Evolutionary conservation across 2,797 vertebrate genomes (phyloP), one percentile per base, ranked within the genome.

Genomic region (Chelmon rostratus): DNA sequence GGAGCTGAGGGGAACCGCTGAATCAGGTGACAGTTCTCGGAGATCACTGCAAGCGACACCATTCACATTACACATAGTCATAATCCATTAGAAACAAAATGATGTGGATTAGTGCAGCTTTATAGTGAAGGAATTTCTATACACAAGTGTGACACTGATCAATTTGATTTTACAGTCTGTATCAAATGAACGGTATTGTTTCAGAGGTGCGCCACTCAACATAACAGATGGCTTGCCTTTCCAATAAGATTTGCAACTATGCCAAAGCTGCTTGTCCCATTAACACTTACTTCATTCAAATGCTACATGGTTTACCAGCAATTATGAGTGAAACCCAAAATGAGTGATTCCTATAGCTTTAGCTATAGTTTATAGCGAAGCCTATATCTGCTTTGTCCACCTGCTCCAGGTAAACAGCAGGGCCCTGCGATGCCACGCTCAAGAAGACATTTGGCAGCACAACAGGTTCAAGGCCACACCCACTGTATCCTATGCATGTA

Each of bases 401-500:
- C 84, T 0, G 0, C 70, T 4, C n/a, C n/a, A n/a, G 57, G 68
- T 57, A 59, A 86, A 89, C 79, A 75, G 19, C 7, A 6, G 42
- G 46, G 50, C 47, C 54, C 44, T 52, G 59, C 19, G 1, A 52
- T 54, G 54, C 33, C 6, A 70, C n/a, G 10, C 57, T 73, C 40
- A 42, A 31, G 37, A 47, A 47, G 67, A 76, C 74, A 79, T 83
- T 77, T 59, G 84, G 71, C 69, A 59, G 54, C 56, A 66, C 73
- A 73, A 81, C 84, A 52, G 61, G 63, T 82, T 83, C 61, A 37
- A 79, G 69, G 46, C 42, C 62, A 59, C 28, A 79, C 78, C 52
- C 16, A 33, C 7, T 13, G 23, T 23, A 37, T 21, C 31, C 21
- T 59, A 21, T 56, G 33, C 8, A 54, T 52, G 6, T 69, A 6